These are phyloP conservation scores for Oppia nitens DNA, from an alignment of 1,140 invertebrate genomes.

Conservation along the genomic window DNA sequence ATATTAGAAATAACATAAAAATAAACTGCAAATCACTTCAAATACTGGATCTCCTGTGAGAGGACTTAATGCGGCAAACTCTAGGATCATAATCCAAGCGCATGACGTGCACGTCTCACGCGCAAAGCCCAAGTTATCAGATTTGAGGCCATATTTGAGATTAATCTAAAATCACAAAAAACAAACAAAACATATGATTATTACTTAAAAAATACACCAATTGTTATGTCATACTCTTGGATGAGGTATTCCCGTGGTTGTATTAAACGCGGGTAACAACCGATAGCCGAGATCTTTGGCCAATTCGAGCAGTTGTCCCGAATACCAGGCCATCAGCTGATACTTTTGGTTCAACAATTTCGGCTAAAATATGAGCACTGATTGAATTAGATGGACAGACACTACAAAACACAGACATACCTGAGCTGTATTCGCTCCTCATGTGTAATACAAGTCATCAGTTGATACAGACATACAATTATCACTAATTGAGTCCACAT, in stretches of 20 bases:
- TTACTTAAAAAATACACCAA: conserved; percentile 1
- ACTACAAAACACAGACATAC: too few relatives aligned
- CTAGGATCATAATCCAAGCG: conserved; percentile 93
- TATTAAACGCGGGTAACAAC: conserved; percentile 90
- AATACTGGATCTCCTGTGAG: conserved; percentile 81
- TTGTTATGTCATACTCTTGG: conserved; percentile 51
- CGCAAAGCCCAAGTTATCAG: conserved; percentile 48
- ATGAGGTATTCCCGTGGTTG: conserved; percentile 87
- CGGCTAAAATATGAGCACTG: conserved; percentile 77
- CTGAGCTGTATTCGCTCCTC: too few relatives aligned
- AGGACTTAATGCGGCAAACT: conserved; percentile 86
- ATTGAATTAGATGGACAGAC: too few relatives aligned
- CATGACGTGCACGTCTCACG: conserved; percentile 91
- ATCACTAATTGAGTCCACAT: too few relatives aligned
- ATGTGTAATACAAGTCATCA: too few relatives aligned
- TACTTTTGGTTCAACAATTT: conserved; percentile 54
- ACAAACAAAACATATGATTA: too few relatives aligned
- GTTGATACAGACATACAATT: too few relatives aligned
- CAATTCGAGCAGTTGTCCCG: conserved; percentile 67
- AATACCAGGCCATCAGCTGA: conserved; percentile 67
- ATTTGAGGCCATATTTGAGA: conserved; percentile 67
- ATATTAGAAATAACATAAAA: too few relatives aligned
- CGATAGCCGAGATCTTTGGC: conserved; percentile 81
- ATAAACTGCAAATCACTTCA: conserved; percentile 42
- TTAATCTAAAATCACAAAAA: conserved; percentile 50